A percentile compares a stretch with the other conserved stretches of the same genome.
These are phyloP conservation scores for Dioctria rufipes DNA, from an alignment of 2,888 invertebrate genomes.

Conservation along the genomic window DNA sequence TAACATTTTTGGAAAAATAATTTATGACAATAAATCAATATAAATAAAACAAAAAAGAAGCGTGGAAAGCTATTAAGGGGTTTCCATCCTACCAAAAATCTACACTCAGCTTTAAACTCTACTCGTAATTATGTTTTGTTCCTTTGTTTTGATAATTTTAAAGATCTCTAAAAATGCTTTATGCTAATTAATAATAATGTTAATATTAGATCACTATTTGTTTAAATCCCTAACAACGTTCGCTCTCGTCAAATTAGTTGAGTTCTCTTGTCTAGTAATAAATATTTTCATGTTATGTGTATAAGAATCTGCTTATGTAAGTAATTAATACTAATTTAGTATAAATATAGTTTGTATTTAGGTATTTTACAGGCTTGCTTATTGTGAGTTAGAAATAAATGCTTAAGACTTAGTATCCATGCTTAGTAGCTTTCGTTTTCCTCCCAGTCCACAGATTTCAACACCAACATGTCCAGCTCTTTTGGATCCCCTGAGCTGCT, in stretches of 20 bases:
- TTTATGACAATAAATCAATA: not conserved
- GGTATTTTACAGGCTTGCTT: conserved; percentile 44
- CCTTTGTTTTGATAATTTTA: conserved; percentile 22
- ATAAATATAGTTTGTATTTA: conserved; percentile 51
- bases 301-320: conserved; percentile 40
- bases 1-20: conserved; percentile 23
- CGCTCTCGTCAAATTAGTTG: conserved; percentile 32
- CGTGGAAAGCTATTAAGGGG: conserved; percentile 1
- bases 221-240: conserved; percentile 51
- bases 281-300: conserved; percentile 42
- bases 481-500: conserved; percentile 70
- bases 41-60: conserved; percentile 19
- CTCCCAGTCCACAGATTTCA: conserved; percentile 71
- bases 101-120: conserved; percentile 40
- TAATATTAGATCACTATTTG: conserved; percentile 49
- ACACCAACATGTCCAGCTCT: conserved; percentile 69
- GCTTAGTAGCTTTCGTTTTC: conserved; percentile 70
- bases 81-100: conserved; percentile 39
- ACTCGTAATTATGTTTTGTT: not conserved
- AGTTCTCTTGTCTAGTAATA: conserved; percentile 31
- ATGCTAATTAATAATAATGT: conserved; percentile 45
- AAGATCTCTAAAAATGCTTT: conserved; percentile 46
- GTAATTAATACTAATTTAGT: conserved; percentile 50
- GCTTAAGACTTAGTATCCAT: conserved; percentile 36
- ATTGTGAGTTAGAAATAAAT: conserved; percentile 47